A percentile compares a stretch with the other conserved stretches of the same genome.
phyloP scores from a whole-genome alignment of 37 sponge, comb jelly and placozoan species.

The Oopsacas minuta region DNA sequence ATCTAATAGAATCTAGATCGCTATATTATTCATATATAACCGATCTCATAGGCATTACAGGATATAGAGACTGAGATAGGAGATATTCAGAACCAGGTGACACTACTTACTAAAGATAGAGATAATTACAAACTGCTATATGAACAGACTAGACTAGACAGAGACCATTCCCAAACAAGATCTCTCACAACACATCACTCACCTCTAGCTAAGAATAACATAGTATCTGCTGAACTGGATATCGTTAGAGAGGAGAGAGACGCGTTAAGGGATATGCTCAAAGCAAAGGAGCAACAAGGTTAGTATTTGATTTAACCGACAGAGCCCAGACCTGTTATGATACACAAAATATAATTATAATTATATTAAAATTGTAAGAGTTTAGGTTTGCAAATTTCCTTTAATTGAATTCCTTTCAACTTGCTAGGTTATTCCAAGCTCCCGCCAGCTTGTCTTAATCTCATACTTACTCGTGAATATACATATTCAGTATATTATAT shows the following conservation, averaged over 20 bases:
- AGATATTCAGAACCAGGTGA: slow-evolving; percentile 56
- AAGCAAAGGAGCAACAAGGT: background rate
- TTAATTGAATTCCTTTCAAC: too few relatives aligned
- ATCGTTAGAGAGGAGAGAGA: slow-evolving; percentile 20
- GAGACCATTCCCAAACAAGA: background rate
- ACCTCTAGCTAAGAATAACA: background rate
- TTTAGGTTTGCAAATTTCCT: too few relatives aligned
- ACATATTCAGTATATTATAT: too few relatives aligned
- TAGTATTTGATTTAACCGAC: too few relatives aligned
- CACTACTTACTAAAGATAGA: slow-evolving; percentile 62
- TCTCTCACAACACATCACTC: background rate
- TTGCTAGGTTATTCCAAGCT: too few relatives aligned
- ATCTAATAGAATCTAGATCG: too few relatives aligned
- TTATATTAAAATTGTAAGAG: too few relatives aligned
- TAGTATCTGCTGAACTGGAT: slow-evolving; percentile 8
- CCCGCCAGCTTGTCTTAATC: too few relatives aligned
- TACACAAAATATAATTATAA: too few relatives aligned
- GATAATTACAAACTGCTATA: slow-evolving; percentile 84
- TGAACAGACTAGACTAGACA: slow-evolving; percentile 50
- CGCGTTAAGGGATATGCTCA: slow-evolving; percentile 23
- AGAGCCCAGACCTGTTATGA: too few relatives aligned
- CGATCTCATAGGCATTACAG: background rate
- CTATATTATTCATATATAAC: too few relatives aligned
- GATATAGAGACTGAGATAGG: background rate
- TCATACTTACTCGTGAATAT: too few relatives aligned